These are phyloP conservation scores for Nipponacmea schrenckii DNA, from an alignment of 2,888 invertebrate genomes.

Conservation along the genomic window DNA sequence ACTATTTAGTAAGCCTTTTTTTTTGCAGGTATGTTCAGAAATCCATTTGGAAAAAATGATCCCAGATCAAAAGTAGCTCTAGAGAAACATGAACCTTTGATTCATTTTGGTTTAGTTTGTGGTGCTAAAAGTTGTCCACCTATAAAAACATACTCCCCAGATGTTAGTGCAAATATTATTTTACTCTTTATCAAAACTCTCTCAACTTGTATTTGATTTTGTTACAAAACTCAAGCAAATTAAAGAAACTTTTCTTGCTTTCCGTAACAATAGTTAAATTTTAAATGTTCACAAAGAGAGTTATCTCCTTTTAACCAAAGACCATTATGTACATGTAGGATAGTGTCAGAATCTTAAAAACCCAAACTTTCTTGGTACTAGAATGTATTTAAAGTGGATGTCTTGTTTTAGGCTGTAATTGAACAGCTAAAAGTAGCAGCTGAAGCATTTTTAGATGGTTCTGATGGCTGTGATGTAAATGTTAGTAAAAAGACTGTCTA, in stretches of 20 bases:
- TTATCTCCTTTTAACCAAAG: too few relatives aligned
- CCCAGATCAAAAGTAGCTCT: constrained; percentile 67
- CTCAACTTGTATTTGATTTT: too few relatives aligned
- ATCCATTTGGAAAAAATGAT: constrained; percentile 69
- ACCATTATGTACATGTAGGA: too few relatives aligned
- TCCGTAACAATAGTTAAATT: too few relatives aligned
- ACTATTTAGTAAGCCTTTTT: too few relatives aligned
- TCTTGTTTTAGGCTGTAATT: constrained; percentile 51
- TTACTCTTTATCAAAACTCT: neutral
- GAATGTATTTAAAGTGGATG: neutral
- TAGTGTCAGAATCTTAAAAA: too few relatives aligned
- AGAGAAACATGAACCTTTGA: constrained; percentile 66
- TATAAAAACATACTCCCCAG: constrained; percentile 67
- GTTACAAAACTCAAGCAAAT: too few relatives aligned
- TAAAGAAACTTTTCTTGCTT: too few relatives aligned
- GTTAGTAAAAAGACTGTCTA: constrained; percentile 59
- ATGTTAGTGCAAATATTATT: constrained; percentile 49
- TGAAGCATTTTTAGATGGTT: constrained; percentile 64
- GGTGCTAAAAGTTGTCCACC: constrained; percentile 70
- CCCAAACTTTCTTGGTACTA: too few relatives aligned
- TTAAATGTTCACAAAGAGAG: too few relatives aligned
- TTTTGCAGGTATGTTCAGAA: constrained; percentile 56
- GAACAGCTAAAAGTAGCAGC: constrained; percentile 58
- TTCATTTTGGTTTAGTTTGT: constrained; percentile 70
- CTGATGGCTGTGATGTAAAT: constrained; percentile 66